Conservation (phyloP, 2,888 invertebrate species). For the Alloplasta piceator region DNA sequence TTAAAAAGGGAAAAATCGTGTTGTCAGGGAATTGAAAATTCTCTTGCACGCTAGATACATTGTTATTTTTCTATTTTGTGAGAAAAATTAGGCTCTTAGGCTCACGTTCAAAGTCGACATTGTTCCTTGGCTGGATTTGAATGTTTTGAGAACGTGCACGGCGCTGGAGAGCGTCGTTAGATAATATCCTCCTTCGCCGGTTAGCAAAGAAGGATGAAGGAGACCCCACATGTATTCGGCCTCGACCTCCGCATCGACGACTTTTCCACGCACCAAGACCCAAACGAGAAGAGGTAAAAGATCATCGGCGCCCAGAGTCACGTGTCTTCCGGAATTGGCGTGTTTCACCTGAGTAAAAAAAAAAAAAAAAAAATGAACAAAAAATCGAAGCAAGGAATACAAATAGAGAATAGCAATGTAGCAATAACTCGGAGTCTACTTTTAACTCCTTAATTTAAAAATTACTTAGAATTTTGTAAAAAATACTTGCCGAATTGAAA, state of each 20-base stretch:
- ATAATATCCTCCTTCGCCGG: slow-evolving; percentile 97
- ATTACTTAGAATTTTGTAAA: neutral
- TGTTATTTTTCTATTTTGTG: too few species aligned
- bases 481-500: slow-evolving; percentile 89
- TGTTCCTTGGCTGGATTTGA: slow-evolving; percentile 81
- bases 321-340: slow-evolving; percentile 85
- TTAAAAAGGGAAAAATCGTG: neutral
- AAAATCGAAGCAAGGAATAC: too few species aligned
- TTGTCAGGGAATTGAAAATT: too few species aligned
- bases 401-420: neutral
- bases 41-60: too few species aligned
- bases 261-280: slow-evolving; percentile 94
- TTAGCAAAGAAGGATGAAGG: slow-evolving; percentile 94
- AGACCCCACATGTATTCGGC: slow-evolving; percentile 98
- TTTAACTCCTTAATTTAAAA: too few species aligned
- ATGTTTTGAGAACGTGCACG: slow-evolving; percentile 93
- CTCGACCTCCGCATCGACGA: slow-evolving; percentile 96
- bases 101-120: slow-evolving; percentile 81
- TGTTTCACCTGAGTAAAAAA: slow-evolving; percentile 86
- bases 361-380: neutral
- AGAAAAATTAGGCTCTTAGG: slow-evolving; percentile 12
- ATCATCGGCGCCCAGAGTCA: slow-evolving; percentile 92
- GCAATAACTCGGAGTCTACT: neutral
- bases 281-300: slow-evolving; percentile 96
- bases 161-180: slow-evolving; percentile 97